Conservation (phyloP, 2,888 invertebrate species). For the Herminia tarsipennalis region DNA sequence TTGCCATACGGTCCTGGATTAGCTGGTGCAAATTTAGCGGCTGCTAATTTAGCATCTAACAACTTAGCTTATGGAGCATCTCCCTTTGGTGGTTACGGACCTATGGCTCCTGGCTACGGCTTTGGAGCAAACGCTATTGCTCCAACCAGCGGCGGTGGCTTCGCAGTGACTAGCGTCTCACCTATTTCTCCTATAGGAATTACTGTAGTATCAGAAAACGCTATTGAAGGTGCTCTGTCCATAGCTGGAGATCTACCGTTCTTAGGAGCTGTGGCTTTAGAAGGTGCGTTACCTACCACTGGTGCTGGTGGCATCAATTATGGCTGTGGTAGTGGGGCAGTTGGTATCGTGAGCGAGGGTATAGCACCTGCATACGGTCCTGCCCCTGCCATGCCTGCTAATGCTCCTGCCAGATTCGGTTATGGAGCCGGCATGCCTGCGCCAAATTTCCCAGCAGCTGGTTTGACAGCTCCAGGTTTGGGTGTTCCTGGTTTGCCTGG, state of each 20-base stretch:
- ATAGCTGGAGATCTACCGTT: constrained; percentile 55
- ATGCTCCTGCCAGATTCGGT: constrained; percentile 1
- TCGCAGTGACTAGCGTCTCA: constrained; percentile 48
- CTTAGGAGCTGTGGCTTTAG: constrained; percentile 51
- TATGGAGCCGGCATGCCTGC: constrained; percentile 1
- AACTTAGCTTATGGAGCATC: background rate
- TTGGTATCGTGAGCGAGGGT: constrained; percentile 32
- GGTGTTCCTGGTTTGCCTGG: background rate
- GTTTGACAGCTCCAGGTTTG: background rate
- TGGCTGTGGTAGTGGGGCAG: constrained; percentile 27
- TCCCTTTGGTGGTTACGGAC: constrained; percentile 6
- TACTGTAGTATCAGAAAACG: constrained; percentile 57
- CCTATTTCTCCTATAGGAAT: constrained; percentile 53
- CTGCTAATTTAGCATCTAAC: no score
- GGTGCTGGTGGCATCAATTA: constrained; percentile 53
- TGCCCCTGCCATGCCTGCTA: constrained; percentile 2
- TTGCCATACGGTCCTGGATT: background rate
- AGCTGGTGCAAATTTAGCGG: no score
- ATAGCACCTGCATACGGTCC: constrained; percentile 12
- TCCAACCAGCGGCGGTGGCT: constrained; percentile 37
- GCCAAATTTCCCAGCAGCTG: constrained; percentile 1
- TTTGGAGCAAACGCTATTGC: constrained; percentile 6
- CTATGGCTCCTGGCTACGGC: constrained; percentile 9
- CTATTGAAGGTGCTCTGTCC: constrained; percentile 48
- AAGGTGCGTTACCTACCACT: constrained; percentile 49